Evolutionary conservation across 1,140 invertebrate species (phyloP).

Genomic region (Neuroterus valhalla): DNA sequence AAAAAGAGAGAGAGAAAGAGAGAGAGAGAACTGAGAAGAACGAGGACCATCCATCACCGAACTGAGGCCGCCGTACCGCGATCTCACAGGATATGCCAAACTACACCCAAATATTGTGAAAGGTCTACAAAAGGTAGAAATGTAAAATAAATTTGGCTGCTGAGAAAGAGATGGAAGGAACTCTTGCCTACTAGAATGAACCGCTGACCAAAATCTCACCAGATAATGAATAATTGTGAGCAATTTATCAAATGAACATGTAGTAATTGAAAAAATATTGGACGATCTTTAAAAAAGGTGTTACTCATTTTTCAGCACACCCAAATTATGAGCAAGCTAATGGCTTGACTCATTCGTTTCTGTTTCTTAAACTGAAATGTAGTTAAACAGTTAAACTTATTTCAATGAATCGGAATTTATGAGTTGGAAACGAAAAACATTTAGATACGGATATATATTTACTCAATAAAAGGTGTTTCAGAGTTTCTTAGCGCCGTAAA

Average conservation of each 20-base stretch:
- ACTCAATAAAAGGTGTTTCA: constrained; percentile 4
- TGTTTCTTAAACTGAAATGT: too few species aligned
- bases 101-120: constrained; percentile 75
- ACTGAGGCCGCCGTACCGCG: constrained; percentile 55
- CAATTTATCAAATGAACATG: too few species aligned
- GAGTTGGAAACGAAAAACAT: too few species aligned
- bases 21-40: constrained; percentile 62
- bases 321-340: too few species aligned
- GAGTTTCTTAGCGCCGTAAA: constrained; percentile 2
- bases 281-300: too few species aligned
- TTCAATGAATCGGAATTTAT: too few species aligned
- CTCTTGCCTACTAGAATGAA: constrained; percentile 48
- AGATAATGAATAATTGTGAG: background rate
- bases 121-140: constrained; percentile 75
- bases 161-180: constrained; percentile 42
- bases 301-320: background rate
- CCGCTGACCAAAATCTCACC: background rate
- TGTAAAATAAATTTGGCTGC: constrained; percentile 71
- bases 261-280: too few species aligned
- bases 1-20: constrained; percentile 64
- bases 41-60: constrained; percentile 73
- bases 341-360: too few species aligned
- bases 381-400: too few species aligned
- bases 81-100: constrained; percentile 61
- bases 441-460: too few species aligned